Evolutionary conservation across 2,113 vertebrate genomes (phyloP).

Genomic region (Apus apus): DNA sequence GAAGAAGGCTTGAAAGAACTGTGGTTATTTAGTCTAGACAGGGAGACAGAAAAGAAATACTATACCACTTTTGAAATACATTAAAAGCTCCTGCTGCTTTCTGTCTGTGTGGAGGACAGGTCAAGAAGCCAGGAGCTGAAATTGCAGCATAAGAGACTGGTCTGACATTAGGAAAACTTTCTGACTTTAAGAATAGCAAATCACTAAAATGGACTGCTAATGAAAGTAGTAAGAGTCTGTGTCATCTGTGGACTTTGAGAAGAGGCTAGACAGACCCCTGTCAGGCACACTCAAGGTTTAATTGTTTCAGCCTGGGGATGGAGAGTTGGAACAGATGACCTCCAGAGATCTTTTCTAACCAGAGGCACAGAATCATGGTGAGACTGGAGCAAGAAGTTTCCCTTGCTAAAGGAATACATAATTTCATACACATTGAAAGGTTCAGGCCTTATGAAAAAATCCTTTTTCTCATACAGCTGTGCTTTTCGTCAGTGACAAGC

Average conservation of each 20-base stretch:
- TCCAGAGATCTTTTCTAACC: not conserved
- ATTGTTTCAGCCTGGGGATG: not conserved
- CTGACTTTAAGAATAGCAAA: conserved; percentile 35
- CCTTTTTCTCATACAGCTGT: not conserved
- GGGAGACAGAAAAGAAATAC: conserved; percentile 24
- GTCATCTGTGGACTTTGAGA: not conserved
- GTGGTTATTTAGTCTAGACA: conserved; percentile 9
- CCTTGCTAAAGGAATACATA: not conserved
- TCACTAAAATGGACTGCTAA: not conserved
- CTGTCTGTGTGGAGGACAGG: conserved; percentile 2
- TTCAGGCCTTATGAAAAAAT: not conserved
- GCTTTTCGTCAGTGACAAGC: not conserved
- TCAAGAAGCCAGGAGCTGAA: conserved; percentile 27
- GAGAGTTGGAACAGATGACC: not conserved
- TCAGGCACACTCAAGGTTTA: not conserved
- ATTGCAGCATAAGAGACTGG: not conserved
- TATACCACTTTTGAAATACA: not conserved
- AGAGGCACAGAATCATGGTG: not conserved
- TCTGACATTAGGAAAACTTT: conserved; percentile 24
- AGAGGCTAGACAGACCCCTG: not conserved
- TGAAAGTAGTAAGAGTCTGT: not conserved
- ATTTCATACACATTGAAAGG: not conserved
- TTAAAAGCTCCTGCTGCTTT: conserved; percentile 29
- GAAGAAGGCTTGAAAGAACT: not conserved
- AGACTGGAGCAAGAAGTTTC: not conserved